Percentiles rank a stretch among this genome's conserved stretches.
These are phyloP conservation scores for Babyrousa celebensis DNA, from an alignment of 2,797 vertebrate genomes.

Conservation along the genomic window DNA sequence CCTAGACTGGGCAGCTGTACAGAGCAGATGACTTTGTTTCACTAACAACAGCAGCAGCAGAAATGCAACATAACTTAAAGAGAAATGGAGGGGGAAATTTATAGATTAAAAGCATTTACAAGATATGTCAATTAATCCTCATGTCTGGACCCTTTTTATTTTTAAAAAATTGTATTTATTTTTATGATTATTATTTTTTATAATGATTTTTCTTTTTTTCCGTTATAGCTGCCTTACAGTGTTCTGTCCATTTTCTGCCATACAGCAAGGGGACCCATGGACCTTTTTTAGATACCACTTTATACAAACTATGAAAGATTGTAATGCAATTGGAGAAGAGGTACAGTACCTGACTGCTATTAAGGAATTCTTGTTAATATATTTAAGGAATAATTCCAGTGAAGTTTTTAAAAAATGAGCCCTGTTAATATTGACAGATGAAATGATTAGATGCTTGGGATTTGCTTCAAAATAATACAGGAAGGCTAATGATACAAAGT, in stretches of 20 bases:
- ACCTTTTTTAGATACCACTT: background rate
- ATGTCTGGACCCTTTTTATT: background rate
- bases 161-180: too few relatives aligned
- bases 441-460: background rate
- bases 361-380: background rate
- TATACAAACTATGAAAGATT: background rate
- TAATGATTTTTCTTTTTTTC: too few relatives aligned
- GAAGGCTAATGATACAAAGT: background rate
- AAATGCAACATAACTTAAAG: background rate
- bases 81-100: background rate
- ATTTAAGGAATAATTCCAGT: conserved; percentile 3
- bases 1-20: background rate
- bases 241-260: too few relatives aligned
- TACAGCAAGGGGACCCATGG: too few relatives aligned
- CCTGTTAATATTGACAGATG: background rate
- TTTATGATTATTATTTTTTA: too few relatives aligned
- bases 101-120: background rate
- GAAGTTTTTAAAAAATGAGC: conserved; percentile 13
- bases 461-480: background rate
- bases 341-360: background rate
- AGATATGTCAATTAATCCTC: background rate
- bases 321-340: background rate
- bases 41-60: background rate
- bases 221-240: too few relatives aligned
- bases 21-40: conserved; percentile 6